phyloP scores from a whole-genome alignment of 2,113 vertebrate genomes.

The Corythoichthys haematopterus region DNA sequence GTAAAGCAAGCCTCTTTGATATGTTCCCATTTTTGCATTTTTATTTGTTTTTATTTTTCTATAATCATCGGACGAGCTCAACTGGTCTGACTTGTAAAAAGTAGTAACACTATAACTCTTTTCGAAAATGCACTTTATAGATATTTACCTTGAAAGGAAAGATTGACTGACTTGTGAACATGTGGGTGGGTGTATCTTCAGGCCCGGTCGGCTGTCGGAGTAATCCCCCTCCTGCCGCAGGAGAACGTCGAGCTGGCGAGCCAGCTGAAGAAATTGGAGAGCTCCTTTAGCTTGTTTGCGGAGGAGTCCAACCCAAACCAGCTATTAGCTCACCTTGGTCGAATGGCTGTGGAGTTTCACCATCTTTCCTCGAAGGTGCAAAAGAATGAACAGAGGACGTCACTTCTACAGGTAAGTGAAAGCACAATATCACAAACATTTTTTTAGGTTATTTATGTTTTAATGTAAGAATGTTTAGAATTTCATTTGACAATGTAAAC shows the following conservation, averaged over 20 bases:
- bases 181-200: slow-evolving; percentile 38
- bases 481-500: too few relatives aligned
- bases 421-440: too few relatives aligned
- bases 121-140: neutral
- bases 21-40: neutral
- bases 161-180: slow-evolving; percentile 15
- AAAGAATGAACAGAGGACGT: slow-evolving; percentile 91
- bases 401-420: slow-evolving; percentile 82
- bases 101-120: slow-evolving; percentile 2
- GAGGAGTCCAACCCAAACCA: slow-evolving; percentile 91
- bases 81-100: slow-evolving; percentile 31
- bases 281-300: slow-evolving; percentile 85
- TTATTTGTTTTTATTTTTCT: neutral
- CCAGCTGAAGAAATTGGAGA: slow-evolving; percentile 89
- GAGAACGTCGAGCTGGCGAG: slow-evolving; percentile 85
- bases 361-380: slow-evolving; percentile 93
- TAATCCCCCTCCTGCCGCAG: slow-evolving; percentile 57
- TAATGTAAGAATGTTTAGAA: too few relatives aligned
- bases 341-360: slow-evolving; percentile 96
- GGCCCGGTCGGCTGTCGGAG: slow-evolving; percentile 51
- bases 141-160: slow-evolving; percentile 11
- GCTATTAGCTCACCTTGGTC: slow-evolving; percentile 87
- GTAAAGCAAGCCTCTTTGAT: neutral
- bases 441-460: too few relatives aligned
- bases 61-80: slow-evolving; percentile 20